Conservation (phyloP, 2,797 vertebrate species). For the Adelosebastes latens region DNA sequence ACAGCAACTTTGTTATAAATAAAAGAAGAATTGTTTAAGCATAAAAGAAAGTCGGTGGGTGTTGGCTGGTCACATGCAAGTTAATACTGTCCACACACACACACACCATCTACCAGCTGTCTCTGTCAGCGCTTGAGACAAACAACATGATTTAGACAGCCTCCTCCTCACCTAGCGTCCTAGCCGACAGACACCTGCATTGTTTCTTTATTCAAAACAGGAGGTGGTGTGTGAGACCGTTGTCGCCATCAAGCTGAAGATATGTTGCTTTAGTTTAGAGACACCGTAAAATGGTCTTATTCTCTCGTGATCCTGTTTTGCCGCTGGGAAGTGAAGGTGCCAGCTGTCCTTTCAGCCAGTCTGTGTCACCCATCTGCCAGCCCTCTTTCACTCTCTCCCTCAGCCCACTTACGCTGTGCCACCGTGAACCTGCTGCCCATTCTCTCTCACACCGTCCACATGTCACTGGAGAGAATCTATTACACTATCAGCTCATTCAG, state of each 20-base stretch:
- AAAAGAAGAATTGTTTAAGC: background rate
- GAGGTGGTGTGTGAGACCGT: constrained; percentile 21
- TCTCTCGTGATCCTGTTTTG: constrained; percentile 27
- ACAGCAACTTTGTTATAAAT: background rate
- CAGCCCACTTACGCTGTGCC: constrained; percentile 27
- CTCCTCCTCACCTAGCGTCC: constrained; percentile 25
- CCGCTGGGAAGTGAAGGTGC: constrained; percentile 30
- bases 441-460: constrained; percentile 59
- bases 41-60: background rate
- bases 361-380: constrained; percentile 72
- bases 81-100: constrained; percentile 10
- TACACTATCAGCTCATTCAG: constrained; percentile 70
- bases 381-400: constrained; percentile 29
- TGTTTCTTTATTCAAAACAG: constrained; percentile 27
- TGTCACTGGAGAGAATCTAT: constrained; percentile 72
- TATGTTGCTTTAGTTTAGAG: constrained; percentile 22
- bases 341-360: constrained; percentile 68
- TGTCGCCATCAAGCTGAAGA: constrained; percentile 17
- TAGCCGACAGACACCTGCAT: constrained; percentile 51
- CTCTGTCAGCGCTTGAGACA: constrained; percentile 38
- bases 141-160: constrained; percentile 33
- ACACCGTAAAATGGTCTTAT: background rate
- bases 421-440: constrained; percentile 47
- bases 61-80: constrained; percentile 22
- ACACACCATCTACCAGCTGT: constrained; percentile 54